A percentile compares a stretch with the other conserved stretches of the same genome.
These are phyloP conservation scores for Brachionus plicatilis DNA, from an alignment of 1,140 invertebrate genomes.

Conservation along the genomic window DNA sequence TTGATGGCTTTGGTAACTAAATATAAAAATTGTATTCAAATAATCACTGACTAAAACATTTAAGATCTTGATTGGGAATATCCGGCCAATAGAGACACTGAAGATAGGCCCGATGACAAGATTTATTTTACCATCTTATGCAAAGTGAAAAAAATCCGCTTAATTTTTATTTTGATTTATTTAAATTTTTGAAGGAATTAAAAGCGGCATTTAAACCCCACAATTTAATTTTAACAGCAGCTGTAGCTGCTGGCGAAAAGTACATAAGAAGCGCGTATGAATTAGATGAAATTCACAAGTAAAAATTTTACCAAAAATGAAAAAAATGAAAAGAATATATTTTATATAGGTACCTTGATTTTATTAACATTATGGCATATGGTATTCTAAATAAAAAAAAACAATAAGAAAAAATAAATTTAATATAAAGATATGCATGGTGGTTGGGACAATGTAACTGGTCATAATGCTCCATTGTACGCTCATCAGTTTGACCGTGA, in stretches of 20 bases:
- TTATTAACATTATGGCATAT: slow-evolving; percentile 83
- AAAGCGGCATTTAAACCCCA: slow-evolving; percentile 36
- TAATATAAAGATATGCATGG: slow-evolving; percentile 46
- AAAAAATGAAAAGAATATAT: slow-evolving; percentile 59
- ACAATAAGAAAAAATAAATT: neutral
- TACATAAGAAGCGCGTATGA: slow-evolving; percentile 64
- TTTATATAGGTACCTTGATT: slow-evolving; percentile 71
- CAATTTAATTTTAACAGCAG: slow-evolving; percentile 44
- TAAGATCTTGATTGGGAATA: slow-evolving; percentile 71
- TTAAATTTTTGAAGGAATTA: neutral
- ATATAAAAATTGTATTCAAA: neutral
- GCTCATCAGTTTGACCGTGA: slow-evolving; percentile 44
- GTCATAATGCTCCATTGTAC: slow-evolving; percentile 38
- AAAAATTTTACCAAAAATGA: slow-evolving; percentile 52
- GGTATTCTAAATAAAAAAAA: slow-evolving; percentile 60
- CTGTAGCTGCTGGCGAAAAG: slow-evolving; percentile 43
- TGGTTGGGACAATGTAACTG: slow-evolving; percentile 37
- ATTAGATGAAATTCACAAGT: slow-evolving; percentile 71
- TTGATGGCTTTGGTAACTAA: slow-evolving; percentile 75
- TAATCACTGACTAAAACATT: neutral
- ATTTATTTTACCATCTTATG: slow-evolving; percentile 64
- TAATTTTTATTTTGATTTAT: neutral
- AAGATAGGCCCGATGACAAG: slow-evolving; percentile 44
- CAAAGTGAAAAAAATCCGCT: neutral
- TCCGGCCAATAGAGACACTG: slow-evolving; percentile 43